Evolutionary conservation across 2,113 vertebrate species (phyloP), one percentile per base, ranked within the genome.

Genomic region (Drymodes brunneopygia): DNA sequence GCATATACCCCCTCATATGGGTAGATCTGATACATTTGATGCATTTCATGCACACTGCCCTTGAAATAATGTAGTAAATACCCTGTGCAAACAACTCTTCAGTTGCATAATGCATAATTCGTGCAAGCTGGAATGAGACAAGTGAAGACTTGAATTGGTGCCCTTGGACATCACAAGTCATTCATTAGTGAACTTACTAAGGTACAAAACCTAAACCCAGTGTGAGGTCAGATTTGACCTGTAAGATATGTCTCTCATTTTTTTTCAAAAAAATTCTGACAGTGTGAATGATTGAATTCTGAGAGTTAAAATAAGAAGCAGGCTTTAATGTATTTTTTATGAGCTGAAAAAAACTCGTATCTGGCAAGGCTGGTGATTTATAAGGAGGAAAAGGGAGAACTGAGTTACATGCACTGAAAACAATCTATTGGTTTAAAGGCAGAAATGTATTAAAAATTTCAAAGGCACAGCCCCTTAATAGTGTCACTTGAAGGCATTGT

Each of bases 281-380:
- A 78, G 47, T 6, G 1, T 50, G 53, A 56, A 21, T 96, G 47
- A 88, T 80, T 83, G 71, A 77, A 74, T 90, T 92, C 56, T 0
- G 1, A 69, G 36, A 93, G 67, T 66, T 92, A 71, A 91, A 91
- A 86, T 95, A 90, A 94, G 94, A 88, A 90, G 64, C 47, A 66
- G 62, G 60, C 47, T 94, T 92, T 93, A 47, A 94, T 90, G 74
- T 89, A 56, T 85, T 91, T 94, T 97, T 95, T 77, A 90, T 96
- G 85, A 95, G 64, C 79, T 92, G 72, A 53, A 7, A 6, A 77
- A 75, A 93, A 70, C 71, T 77, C 58, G 23, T 75, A 90, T 88
- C 90, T 93, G 51, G 66, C 58, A 88, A 80, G 74, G 28, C 24
- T 86, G 20, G 36, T 86, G 90, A 92, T 88, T 90, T 93, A 62